Percentiles rank a stretch among this genome's conserved stretches.
Conservation (phyloP, 2,113 vertebrate species). For the Onychostoma macrolepis region DNA sequence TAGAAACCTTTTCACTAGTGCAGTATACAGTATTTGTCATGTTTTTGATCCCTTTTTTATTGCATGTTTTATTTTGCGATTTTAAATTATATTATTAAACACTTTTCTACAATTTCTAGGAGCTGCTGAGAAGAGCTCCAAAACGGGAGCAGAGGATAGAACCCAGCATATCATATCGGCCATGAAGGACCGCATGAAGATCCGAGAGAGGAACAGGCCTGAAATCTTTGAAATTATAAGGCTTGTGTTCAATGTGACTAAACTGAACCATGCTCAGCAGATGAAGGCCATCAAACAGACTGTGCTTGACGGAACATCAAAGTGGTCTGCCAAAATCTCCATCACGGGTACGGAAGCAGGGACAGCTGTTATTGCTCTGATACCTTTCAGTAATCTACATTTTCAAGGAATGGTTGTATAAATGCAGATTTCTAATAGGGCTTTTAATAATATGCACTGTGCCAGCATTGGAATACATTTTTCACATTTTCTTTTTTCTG, state of each 20-base stretch:
- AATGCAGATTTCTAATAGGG: slow-evolving; percentile 47
- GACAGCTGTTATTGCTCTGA: background rate
- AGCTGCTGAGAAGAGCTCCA: slow-evolving; percentile 95
- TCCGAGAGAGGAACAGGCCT: slow-evolving; percentile 94
- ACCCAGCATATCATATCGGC: slow-evolving; percentile 97
- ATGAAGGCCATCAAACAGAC: slow-evolving; percentile 96
- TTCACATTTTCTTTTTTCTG: slow-evolving; percentile 59
- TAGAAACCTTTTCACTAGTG: too few species aligned
- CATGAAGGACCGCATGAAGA: slow-evolving; percentile 99
- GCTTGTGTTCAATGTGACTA: slow-evolving; percentile 84
- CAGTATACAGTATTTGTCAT: background rate
- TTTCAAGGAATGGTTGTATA: background rate
- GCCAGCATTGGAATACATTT: slow-evolving; percentile 34
- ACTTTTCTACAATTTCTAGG: slow-evolving; percentile 71
- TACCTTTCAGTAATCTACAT: background rate
- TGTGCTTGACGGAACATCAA: slow-evolving; percentile 94
- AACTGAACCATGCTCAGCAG: slow-evolving; percentile 86
- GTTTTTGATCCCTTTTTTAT: background rate
- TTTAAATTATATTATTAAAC: background rate
- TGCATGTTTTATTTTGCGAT: background rate
- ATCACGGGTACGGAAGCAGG: slow-evolving; percentile 81
- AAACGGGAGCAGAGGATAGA: slow-evolving; percentile 93
- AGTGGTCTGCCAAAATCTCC: slow-evolving; percentile 97
- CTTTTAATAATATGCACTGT: slow-evolving; percentile 44
- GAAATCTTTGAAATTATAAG: slow-evolving; percentile 96